These are phyloP conservation scores for Craterocephalus amniculus DNA, from an alignment of 2,797 vertebrate species.

Conservation along the genomic window DNA sequence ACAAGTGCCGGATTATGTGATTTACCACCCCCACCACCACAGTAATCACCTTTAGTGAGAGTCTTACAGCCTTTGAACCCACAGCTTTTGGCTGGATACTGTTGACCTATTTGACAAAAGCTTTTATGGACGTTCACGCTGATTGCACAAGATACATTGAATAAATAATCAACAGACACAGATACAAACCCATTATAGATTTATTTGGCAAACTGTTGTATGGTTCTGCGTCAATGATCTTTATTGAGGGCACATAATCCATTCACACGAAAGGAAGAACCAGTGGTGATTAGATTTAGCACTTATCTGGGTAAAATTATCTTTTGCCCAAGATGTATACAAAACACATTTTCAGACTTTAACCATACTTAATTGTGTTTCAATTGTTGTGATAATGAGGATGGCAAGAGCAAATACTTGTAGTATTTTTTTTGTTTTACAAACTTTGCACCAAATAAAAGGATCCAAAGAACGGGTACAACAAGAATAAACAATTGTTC, in stretches of 20 bases:
- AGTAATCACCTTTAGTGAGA: neutral
- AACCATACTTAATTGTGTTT: slow-evolving; percentile 40
- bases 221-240: slow-evolving; percentile 80
- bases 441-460: slow-evolving; percentile 72
- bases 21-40: neutral
- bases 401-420: slow-evolving; percentile 66
- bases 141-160: neutral
- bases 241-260: slow-evolving; percentile 77
- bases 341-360: slow-evolving; percentile 49
- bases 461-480: slow-evolving; percentile 79
- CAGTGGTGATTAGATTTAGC: slow-evolving; percentile 53
- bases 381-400: slow-evolving; percentile 53
- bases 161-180: slow-evolving; percentile 49
- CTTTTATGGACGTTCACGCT: neutral
- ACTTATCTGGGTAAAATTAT: slow-evolving; percentile 56
- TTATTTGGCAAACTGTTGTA: slow-evolving; percentile 86
- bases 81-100: neutral
- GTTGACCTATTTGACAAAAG: neutral
- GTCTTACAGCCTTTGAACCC: neutral
- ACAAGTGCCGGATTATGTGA: neutral
- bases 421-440: slow-evolving; percentile 54
- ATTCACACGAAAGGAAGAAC: slow-evolving; percentile 74
- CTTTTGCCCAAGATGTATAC: slow-evolving; percentile 63
- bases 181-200: slow-evolving; percentile 86
- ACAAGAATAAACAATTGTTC: slow-evolving; percentile 76